Evolutionary conservation across 2,888 invertebrate species (phyloP).

Genomic region (Lasioglossum marginatum): DNA sequence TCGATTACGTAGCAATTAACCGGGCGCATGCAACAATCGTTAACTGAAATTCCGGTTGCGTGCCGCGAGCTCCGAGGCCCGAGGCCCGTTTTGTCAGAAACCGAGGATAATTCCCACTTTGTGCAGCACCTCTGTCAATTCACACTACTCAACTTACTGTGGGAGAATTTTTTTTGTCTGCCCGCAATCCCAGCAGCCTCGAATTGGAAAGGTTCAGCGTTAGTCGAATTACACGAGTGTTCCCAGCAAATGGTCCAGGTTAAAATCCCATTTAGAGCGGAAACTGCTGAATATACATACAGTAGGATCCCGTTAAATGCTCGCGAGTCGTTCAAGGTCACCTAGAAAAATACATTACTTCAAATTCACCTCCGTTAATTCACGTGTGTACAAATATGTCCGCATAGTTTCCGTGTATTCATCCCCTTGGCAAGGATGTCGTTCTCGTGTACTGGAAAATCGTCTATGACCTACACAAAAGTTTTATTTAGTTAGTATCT

Average conservation of each 20-base stretch:
- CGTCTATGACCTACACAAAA: not conserved
- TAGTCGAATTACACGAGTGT: slow-evolving; percentile 21
- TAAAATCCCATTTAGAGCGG: slow-evolving; percentile 18
- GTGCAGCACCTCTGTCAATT: not conserved
- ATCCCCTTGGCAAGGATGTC: not conserved
- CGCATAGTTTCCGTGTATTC: not conserved
- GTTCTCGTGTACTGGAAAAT: not conserved
- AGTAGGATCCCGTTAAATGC: slow-evolving; percentile 9
- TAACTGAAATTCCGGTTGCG: slow-evolving; percentile 18
- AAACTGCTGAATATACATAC: slow-evolving; percentile 21
- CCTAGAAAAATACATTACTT: not conserved
- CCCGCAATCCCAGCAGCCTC: slow-evolving; percentile 7
- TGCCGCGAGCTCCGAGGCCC: not conserved
- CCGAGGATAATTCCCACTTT: not conserved
- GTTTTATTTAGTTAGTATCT: not conserved
- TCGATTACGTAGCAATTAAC: slow-evolving; percentile 12
- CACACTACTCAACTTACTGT: not conserved
- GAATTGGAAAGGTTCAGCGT: slow-evolving; percentile 18
- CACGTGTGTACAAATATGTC: not conserved
- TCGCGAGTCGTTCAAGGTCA: slow-evolving; percentile 4
- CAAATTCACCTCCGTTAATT: not conserved
- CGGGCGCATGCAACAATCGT: slow-evolving; percentile 11
- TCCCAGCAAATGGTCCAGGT: slow-evolving; percentile 8
- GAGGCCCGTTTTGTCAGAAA: not conserved
- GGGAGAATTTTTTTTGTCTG: slow-evolving; percentile 18